Percentiles rank a stretch among this genome's conserved stretches.
Evolutionary conservation across 2,888 invertebrate species (phyloP).

Genomic region (Diaprepes abbreviatus): DNA sequence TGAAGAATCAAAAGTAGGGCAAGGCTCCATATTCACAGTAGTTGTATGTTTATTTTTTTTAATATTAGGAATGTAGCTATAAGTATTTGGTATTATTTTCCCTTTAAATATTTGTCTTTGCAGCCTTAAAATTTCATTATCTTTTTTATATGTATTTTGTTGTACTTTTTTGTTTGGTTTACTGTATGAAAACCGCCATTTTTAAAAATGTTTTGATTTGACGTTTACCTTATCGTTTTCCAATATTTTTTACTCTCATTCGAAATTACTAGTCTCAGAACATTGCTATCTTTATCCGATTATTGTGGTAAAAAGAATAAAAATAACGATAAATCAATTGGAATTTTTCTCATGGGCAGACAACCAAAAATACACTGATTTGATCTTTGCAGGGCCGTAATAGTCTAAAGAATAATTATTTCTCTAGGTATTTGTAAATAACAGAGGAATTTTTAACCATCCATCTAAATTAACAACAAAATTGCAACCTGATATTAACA

Average conservation of each 20-base stretch:
- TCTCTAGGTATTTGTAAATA: too few relatives aligned
- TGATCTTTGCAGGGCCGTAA: too few relatives aligned
- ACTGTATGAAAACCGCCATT: background rate
- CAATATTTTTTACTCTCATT: background rate
- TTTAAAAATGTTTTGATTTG: background rate
- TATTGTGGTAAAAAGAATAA: too few relatives aligned
- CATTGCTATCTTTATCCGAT: background rate
- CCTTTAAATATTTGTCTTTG: background rate
- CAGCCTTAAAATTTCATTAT: constrained; percentile 17
- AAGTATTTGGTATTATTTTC: constrained; percentile 9
- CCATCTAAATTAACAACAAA: too few relatives aligned
- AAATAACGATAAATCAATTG: too few relatives aligned
- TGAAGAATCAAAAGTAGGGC: constrained; percentile 22
- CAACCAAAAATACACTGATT: too few relatives aligned
- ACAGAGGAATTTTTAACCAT: too few relatives aligned
- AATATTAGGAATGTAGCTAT: background rate
- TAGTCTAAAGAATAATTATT: too few relatives aligned
- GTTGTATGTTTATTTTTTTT: background rate
- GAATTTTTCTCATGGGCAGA: too few relatives aligned
- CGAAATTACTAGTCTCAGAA: too few relatives aligned
- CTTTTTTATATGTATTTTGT: background rate
- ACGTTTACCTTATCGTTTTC: background rate
- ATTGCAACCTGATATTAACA: too few relatives aligned
- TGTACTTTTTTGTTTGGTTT: background rate
- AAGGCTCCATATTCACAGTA: constrained; percentile 18